These are phyloP conservation scores for Chloroceryle aenea DNA, from an alignment of 2,113 vertebrate genomes.

Conservation along the genomic window DNA sequence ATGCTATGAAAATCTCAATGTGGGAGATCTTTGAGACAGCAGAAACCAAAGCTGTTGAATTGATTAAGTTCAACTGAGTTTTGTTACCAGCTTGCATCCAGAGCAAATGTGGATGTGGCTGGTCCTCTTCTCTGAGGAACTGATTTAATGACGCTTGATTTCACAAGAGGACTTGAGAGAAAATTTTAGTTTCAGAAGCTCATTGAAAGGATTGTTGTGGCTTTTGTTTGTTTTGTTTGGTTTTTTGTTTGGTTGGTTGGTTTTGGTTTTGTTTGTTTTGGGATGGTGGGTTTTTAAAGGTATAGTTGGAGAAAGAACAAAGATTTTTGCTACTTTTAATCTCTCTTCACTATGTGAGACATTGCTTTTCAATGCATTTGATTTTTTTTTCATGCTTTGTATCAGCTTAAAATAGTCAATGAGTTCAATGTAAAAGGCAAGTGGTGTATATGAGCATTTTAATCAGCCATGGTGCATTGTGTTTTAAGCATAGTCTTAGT, in stretches of 20 bases:
- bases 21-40: neutral
- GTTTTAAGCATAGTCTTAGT: neutral
- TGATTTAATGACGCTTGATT: neutral
- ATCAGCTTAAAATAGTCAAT: neutral
- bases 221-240: neutral
- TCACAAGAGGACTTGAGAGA: neutral
- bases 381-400: neutral
- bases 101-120: neutral
- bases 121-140: neutral
- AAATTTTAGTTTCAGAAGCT: neutral
- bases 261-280: neutral
- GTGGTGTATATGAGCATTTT: neutral
- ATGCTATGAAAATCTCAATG: neutral
- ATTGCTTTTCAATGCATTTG: neutral
- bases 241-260: too few relatives aligned
- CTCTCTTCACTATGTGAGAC: neutral
- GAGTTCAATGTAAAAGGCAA: neutral
- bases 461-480: neutral
- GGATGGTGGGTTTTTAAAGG: too few relatives aligned
- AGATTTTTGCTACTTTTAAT: neutral
- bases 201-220: neutral
- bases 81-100: neutral
- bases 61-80: fast-evolving
- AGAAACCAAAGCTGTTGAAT: neutral
- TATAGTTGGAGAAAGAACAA: neutral